Base-by-base conservation (phyloP, 2,113 vertebrate species). In the Trinectes maculatus region DNA sequence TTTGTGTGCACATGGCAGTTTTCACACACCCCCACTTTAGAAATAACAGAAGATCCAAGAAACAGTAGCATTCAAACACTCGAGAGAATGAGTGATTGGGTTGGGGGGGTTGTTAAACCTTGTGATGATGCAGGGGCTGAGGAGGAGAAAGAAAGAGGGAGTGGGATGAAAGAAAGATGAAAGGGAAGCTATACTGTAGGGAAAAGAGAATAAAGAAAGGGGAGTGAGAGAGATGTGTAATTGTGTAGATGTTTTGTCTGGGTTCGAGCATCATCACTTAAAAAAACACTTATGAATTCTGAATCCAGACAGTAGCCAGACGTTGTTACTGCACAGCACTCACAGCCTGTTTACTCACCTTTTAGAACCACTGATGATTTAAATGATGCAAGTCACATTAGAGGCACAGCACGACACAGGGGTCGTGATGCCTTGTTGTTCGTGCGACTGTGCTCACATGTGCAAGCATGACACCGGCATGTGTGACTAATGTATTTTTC, bases 1-100 rank as follows among this genome's bases (percentile, higher is more conserved):
- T 43, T 18, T 44, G 47, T 55, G 33, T 37, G 37, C 54, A 61
- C 68, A 72, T 84, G 82, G 75, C 80, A 80, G 82, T 78, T 56
- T 58, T 66, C 49, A 71, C n/a, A n/a, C n/a, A n/a, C 67, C 53
- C 49, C 65, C 37, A 82, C 80, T 28, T 25, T 24, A 34, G 79
- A 60, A 53, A 57, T 37, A 31, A 18, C 25, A 80, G 22, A 37
- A 42, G 36, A 58, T 59, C 53, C 61, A 61, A 60, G 56, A 77
- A 25, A 34, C 36, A 40, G 74, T 59, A 47, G 25, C n/a, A 5
- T 6, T 16, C 15, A 60, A 8, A 40, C 12, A 66, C 43, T 29
- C 26, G 11, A 49, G 40, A 25, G 43, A 56, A 31, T 48, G 40
- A 63, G 9, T 46, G 10, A 63, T 65, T 10, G 21, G n/a, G 52